These are phyloP conservation scores for Pyralis farinalis DNA, from an alignment of 2,888 invertebrate species.

Conservation along the genomic window DNA sequence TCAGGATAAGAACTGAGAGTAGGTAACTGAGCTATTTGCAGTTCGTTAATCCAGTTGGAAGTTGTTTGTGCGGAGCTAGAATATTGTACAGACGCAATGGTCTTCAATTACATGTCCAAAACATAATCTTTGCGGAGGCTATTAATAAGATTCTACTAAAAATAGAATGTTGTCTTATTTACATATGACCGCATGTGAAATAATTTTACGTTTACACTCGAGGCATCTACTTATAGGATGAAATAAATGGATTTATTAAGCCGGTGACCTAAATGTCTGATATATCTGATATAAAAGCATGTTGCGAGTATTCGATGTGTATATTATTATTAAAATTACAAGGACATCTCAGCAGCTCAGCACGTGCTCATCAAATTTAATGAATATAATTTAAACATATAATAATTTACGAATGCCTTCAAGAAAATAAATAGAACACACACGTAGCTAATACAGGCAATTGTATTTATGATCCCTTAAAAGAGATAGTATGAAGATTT, in stretches of 20 bases:
- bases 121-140: not conserved
- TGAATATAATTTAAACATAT: no score
- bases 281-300: not conserved
- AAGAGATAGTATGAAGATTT: no score
- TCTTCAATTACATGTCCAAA: not conserved
- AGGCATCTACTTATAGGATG: not conserved
- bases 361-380: no score
- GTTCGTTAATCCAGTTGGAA: not conserved
- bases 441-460: no score
- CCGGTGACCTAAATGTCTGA: not conserved
- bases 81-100: not conserved
- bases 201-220: not conserved
- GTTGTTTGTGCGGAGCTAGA: not conserved
- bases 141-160: not conserved
- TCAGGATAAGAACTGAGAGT: not conserved
- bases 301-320: not conserved
- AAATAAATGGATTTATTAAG: not conserved
- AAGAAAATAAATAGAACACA: no score
- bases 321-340: not conserved
- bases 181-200: not conserved
- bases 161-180: not conserved
- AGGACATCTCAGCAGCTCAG: not conserved
- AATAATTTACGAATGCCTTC: no score
- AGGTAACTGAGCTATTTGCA: conserved; percentile 1
- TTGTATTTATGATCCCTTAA: no score